Evolutionary conservation across 1,140 invertebrate genomes (phyloP).

Genomic region (Drosophila sucinea): DNA sequence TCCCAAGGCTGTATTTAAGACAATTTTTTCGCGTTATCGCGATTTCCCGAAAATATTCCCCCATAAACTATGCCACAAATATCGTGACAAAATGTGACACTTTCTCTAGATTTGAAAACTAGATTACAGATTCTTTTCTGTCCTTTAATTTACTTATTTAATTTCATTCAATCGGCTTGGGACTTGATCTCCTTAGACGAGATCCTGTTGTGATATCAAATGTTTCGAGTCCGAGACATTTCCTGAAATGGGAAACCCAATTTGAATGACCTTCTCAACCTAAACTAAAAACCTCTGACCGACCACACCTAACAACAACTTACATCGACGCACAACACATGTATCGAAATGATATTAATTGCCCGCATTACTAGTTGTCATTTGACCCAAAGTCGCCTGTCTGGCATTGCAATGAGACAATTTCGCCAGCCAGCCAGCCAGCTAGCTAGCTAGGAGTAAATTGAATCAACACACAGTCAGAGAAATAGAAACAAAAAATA

Average conservation of each 20-base stretch:
- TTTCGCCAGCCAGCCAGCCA: slow-evolving; percentile 31
- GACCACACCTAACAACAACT: slow-evolving; percentile 1
- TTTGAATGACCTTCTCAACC: slow-evolving; percentile 3
- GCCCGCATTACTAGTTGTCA: slow-evolving; percentile 77
- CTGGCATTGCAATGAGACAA: slow-evolving; percentile 73
- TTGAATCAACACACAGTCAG: slow-evolving; percentile 70
- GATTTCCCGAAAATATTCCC: no score
- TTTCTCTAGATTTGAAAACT: no score
- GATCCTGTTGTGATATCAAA: no score
- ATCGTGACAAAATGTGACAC: no score
- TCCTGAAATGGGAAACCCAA: slow-evolving; percentile 6
- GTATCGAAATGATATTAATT: slow-evolving; percentile 62
- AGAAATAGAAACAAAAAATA: not conserved
- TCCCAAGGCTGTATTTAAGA: no score
- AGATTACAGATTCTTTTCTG: no score
- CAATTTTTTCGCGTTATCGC: no score
- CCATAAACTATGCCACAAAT: no score
- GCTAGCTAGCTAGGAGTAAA: slow-evolving; percentile 58
- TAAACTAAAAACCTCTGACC: not conserved
- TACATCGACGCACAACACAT: not conserved
- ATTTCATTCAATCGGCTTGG: no score
- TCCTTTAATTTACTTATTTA: no score
- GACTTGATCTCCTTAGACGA: no score
- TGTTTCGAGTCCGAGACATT: not conserved
- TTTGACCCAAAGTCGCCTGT: slow-evolving; percentile 71